These are phyloP conservation scores for Phainopepla nitens DNA, from an alignment of 2,113 vertebrate species.

Conservation along the genomic window DNA sequence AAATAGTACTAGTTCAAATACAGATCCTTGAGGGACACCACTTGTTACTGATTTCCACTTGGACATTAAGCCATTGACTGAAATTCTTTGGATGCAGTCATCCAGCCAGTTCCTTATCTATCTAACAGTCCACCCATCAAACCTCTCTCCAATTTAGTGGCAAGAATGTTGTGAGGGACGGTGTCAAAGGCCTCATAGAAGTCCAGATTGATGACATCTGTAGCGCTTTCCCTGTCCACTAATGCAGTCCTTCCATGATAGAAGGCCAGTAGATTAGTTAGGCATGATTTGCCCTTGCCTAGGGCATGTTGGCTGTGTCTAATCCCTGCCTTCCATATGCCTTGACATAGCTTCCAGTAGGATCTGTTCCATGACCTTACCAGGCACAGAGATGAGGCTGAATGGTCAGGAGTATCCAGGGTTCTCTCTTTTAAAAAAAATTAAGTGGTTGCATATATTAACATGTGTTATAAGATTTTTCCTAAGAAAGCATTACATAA, in stretches of 20 bases:
- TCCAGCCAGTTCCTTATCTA: not conserved
- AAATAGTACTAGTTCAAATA: not conserved
- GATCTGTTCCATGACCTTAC: not conserved
- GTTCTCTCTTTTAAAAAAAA: not conserved
- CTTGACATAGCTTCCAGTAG: not conserved
- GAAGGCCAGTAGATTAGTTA: not conserved
- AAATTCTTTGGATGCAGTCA: not conserved
- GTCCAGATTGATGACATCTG: not conserved
- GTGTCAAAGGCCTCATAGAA: not conserved
- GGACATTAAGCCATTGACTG: not conserved
- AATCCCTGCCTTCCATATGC: not conserved
- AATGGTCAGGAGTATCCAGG: not conserved
- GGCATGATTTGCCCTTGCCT: not conserved
- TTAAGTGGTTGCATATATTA: slow-evolving; percentile 82
- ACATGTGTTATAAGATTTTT: slow-evolving; percentile 80
- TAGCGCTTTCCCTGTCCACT: not conserved
- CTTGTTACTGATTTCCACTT: not conserved
- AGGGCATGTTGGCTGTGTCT: not conserved
- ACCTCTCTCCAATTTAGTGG: not conserved
- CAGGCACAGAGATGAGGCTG: not conserved
- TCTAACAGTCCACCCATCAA: not conserved
- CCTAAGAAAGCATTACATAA: slow-evolving; percentile 82
- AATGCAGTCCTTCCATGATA: not conserved
- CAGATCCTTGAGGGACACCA: not conserved
- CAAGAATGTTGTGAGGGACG: not conserved